Conservation (phyloP, 2,113 vertebrate genomes). For the Calcarius ornatus region DNA sequence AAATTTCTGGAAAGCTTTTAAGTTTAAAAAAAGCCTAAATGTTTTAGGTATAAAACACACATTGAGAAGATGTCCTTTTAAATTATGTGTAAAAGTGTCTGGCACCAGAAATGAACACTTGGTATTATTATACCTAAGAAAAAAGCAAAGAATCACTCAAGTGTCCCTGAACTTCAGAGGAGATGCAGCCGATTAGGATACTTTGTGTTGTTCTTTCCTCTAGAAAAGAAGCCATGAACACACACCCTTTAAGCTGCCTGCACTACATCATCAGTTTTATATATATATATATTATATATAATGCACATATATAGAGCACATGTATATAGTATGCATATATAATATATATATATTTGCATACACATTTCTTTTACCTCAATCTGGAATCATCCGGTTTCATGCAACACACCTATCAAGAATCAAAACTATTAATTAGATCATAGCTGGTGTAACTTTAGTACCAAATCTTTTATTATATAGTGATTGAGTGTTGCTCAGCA, state of each 20-base stretch:
- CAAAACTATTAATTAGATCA: conserved; percentile 31
- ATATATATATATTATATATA: conserved; percentile 1
- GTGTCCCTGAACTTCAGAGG: conserved; percentile 41
- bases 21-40: conserved; percentile 54
- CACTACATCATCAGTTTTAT: conserved; percentile 14
- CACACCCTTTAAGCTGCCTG: neutral
- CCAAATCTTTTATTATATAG: neutral
- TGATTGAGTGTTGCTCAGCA: neutral
- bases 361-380: conserved; percentile 6
- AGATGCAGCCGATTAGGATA: conserved; percentile 3
- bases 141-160: conserved; percentile 13
- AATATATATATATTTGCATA: neutral
- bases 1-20: conserved; percentile 45
- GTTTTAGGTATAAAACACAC: conserved; percentile 57
- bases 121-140: conserved; percentile 36
- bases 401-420: conserved; percentile 10
- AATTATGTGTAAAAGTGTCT: conserved; percentile 54
- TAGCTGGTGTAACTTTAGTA: conserved; percentile 54
- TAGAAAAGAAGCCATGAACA: neutral
- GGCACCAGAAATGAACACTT: conserved; percentile 52
- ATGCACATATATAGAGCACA: neutral
- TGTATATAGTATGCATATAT: neutral
- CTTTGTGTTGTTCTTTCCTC: conserved; percentile 2
- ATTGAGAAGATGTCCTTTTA: conserved; percentile 46
- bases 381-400: conserved; percentile 44